Evolutionary conservation across 2,113 vertebrate genomes (phyloP).

Genomic region (Apodemus sylvaticus): DNA sequence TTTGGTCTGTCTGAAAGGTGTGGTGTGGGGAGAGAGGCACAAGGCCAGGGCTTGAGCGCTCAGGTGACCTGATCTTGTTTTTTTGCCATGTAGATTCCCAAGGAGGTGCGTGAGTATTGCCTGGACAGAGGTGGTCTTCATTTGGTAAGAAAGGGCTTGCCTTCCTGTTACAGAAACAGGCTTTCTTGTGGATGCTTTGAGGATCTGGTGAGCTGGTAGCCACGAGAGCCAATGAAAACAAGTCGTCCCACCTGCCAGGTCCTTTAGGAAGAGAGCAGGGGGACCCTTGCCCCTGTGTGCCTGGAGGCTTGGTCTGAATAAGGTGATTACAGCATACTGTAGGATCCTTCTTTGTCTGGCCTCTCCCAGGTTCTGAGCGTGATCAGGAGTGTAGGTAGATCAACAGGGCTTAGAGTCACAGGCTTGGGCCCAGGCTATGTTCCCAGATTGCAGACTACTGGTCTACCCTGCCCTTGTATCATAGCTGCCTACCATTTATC

Average conservation of each 20-base stretch:
- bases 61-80: slow-evolving; percentile 47
- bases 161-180: not conserved
- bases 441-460: not conserved
- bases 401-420: accelerated
- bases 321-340: not conserved
- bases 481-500: not conserved
- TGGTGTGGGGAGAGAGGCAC: too few relatives aligned
- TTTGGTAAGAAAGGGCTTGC: slow-evolving; percentile 40
- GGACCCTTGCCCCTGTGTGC: not conserved
- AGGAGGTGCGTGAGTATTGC: slow-evolving; percentile 84
- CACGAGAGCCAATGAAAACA: not conserved
- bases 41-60: accelerated
- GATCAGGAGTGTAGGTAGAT: not conserved
- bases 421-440: too few relatives aligned
- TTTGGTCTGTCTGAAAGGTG: not conserved
- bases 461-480: not conserved
- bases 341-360: not conserved
- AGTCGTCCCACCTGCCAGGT: not conserved
- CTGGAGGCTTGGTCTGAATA: not conserved
- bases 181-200: not conserved
- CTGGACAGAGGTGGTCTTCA: not conserved
- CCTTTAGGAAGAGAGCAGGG: not conserved
- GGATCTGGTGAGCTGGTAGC: not conserved
- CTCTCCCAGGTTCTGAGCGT: not conserved
- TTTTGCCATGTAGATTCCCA: slow-evolving; percentile 85